Percentiles rank a stretch among this genome's conserved stretches.
Conservation (phyloP, 1,140 invertebrate genomes). For the Anastrepha ludens region DNA sequence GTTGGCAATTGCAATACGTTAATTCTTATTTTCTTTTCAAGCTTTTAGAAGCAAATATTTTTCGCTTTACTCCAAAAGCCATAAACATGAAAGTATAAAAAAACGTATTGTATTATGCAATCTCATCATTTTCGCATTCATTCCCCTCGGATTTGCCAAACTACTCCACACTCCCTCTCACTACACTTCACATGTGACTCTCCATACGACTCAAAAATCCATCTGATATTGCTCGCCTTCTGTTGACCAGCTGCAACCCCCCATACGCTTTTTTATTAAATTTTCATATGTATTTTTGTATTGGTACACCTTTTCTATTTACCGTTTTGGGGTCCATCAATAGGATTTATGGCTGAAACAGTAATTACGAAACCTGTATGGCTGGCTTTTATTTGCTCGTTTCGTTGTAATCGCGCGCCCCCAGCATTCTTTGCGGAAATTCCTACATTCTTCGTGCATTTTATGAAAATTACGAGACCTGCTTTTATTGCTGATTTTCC, state of each 20-base stretch:
- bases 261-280: neutral
- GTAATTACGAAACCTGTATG: conserved; percentile 31
- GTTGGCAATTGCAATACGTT: neutral
- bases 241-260: neutral
- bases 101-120: no score
- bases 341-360: conserved; percentile 15
- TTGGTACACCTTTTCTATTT: neutral
- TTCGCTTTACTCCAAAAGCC: no score
- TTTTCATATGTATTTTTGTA: neutral
- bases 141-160: no score
- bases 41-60: neutral
- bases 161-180: no score
- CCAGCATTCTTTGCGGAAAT: neutral
- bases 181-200: no score
- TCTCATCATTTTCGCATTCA: no score
- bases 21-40: neutral
- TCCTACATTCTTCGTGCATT: neutral
- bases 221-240: neutral
- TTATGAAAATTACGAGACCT: conserved; percentile 24
- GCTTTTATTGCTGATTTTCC: conserved; percentile 42
- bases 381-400: neutral
- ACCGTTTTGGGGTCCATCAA: neutral
- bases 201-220: no score
- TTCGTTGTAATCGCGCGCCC: neutral
- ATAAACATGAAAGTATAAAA: no score